Evolutionary conservation across 2,113 vertebrate species (phyloP).

Genomic region (Phylloscopus trochiloides): DNA sequence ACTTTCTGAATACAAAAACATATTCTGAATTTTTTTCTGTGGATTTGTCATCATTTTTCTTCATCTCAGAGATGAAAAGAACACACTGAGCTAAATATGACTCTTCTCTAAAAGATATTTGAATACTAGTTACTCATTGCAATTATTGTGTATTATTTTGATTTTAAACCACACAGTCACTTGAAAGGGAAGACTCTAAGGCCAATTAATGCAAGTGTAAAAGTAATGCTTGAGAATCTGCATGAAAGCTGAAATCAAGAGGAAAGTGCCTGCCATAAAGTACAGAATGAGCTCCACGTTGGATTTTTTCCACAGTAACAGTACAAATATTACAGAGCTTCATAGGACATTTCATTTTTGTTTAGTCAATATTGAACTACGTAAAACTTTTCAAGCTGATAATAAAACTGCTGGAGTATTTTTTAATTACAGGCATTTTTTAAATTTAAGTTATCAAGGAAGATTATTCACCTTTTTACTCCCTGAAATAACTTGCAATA

Average conservation of each 20-base stretch:
- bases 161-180: background rate
- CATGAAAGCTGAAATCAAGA: background rate
- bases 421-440: background rate
- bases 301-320: background rate
- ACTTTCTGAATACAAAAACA: background rate
- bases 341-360: background rate
- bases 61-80: background rate
- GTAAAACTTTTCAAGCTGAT: background rate
- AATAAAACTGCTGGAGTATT: background rate
- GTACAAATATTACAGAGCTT: background rate
- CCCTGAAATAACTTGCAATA: background rate
- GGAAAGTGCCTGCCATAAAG: background rate
- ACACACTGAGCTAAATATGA: background rate
- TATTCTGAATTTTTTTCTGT: background rate
- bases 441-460: background rate
- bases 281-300: accelerated
- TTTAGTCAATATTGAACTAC: background rate
- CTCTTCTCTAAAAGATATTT: background rate
- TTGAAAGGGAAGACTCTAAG: background rate
- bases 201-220: background rate
- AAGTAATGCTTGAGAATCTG: background rate
- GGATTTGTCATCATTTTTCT: background rate
- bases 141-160: background rate
- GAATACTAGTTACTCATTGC: background rate
- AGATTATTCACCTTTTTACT: background rate